phyloP scores from a whole-genome alignment of 2,797 vertebrate species.

The Spinibarbus caldwelli region DNA sequence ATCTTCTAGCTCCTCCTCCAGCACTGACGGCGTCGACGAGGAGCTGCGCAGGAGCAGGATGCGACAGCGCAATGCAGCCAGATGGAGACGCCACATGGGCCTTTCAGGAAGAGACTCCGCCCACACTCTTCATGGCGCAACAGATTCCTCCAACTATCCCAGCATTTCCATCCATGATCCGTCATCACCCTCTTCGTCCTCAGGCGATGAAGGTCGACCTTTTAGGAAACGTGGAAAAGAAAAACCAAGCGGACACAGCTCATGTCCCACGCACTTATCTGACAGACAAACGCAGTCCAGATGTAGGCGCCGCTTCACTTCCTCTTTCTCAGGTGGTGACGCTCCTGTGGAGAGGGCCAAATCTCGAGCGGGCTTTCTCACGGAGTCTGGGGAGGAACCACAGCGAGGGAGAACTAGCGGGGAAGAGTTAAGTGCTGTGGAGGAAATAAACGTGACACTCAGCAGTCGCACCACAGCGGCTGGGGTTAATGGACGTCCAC shows the following conservation, averaged over 20 bases:
- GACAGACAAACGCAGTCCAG: constrained; percentile 45
- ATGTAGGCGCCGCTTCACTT: constrained; percentile 51
- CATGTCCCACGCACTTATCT: constrained; percentile 72
- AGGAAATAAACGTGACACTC: constrained; percentile 50
- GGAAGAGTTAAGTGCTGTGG: constrained; percentile 52
- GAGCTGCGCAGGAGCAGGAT: constrained; percentile 80
- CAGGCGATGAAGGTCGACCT: constrained; percentile 66
- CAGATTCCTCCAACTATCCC: constrained; percentile 91
- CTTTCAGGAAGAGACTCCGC: constrained; percentile 73
- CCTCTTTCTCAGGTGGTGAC: constrained; percentile 48
- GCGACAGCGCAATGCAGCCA: constrained; percentile 87
- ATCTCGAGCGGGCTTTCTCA: constrained; percentile 53
- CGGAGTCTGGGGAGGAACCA: constrained; percentile 23
- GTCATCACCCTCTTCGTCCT: constrained; percentile 83
- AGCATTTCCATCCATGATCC: constrained; percentile 89
- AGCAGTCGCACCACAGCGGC: constrained; percentile 45
- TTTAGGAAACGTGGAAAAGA: constrained; percentile 41
- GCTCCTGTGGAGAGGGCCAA: constrained; percentile 59
- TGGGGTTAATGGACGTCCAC: constrained; percentile 82
- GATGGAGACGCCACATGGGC: constrained; percentile 83
- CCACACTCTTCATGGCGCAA: constrained; percentile 81
- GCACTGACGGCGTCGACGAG: constrained; percentile 86
- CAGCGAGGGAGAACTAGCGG: constrained; percentile 55
- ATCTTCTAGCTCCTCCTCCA: constrained; percentile 87
- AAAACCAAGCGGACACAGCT: constrained; percentile 64